Percentiles rank a stretch among this genome's conserved stretches.
Conservation (phyloP, 64 coral and sea anemone genomes). For the Montipora efflorescens region DNA sequence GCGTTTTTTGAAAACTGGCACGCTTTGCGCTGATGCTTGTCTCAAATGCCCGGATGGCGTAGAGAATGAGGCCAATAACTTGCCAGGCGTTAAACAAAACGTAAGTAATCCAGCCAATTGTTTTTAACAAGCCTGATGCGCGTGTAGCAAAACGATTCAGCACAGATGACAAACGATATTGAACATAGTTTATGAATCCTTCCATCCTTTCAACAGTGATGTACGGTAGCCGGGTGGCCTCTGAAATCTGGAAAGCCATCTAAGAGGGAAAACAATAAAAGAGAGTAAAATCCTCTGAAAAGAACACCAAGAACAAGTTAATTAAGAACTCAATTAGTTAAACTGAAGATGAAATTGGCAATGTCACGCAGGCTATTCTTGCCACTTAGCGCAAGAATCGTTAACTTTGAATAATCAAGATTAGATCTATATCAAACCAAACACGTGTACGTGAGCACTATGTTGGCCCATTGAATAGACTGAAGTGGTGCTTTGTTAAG, state of each 20-base stretch:
- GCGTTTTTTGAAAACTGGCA: neutral
- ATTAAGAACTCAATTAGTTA: too few species aligned
- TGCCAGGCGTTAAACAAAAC: neutral
- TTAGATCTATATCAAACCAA: too few species aligned
- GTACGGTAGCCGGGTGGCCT: neutral
- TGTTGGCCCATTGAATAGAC: too few species aligned
- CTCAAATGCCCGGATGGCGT: slow-evolving; percentile 24
- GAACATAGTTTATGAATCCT: neutral
- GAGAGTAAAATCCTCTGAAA: too few species aligned
- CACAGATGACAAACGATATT: neutral
- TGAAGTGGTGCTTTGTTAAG: too few species aligned
- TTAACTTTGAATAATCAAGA: too few species aligned
- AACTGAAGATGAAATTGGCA: too few species aligned
- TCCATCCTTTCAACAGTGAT: neutral
- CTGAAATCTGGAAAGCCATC: neutral
- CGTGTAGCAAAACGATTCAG: neutral
- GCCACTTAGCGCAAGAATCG: too few species aligned
- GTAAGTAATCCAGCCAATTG: neutral
- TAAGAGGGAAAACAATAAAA: too few species aligned
- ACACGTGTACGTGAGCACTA: too few species aligned
- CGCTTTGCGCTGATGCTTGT: neutral
- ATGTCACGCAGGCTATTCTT: too few species aligned
- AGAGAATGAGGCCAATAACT: slow-evolving; percentile 8
- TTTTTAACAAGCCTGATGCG: neutral
- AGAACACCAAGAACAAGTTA: too few species aligned